Percentiles rank a stretch among this genome's conserved stretches.
Evolutionary conservation across 2,797 vertebrate genomes (phyloP).

Genomic region (Semotilus atromaculatus): DNA sequence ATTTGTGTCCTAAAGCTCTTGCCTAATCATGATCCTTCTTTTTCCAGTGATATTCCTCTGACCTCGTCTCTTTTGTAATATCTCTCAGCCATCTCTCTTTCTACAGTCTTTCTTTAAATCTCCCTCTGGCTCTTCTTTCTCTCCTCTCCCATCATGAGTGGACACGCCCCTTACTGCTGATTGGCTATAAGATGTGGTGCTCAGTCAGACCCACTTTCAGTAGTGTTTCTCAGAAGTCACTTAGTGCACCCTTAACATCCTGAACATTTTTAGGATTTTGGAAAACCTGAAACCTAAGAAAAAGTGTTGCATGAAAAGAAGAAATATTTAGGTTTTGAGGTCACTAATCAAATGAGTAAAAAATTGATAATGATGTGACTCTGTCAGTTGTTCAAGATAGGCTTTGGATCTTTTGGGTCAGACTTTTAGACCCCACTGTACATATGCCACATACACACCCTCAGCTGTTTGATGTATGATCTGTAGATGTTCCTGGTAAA

Average conservation of each 20-base stretch:
- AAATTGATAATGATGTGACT: background rate
- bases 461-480: background rate
- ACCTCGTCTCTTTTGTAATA: too few species aligned
- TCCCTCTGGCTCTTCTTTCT: background rate
- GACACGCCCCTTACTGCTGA: background rate
- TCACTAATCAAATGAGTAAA: background rate
- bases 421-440: constrained; percentile 6
- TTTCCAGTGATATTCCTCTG: too few species aligned
- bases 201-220: background rate
- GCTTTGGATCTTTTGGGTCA: background rate
- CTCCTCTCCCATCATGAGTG: background rate
- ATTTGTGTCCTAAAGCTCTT: too few species aligned
- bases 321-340: background rate
- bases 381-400: background rate
- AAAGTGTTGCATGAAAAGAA: background rate
- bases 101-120: background rate
- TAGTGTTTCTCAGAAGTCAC: background rate
- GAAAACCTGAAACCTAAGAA: background rate
- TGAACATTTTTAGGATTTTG: background rate
- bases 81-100: background rate
- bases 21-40: too few species aligned
- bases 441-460: background rate
- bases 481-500: constrained; percentile 8
- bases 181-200: background rate
- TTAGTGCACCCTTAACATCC: background rate